Evolutionary conservation across 2,113 vertebrate species (phyloP).

Genomic region (Anolis sagrei): DNA sequence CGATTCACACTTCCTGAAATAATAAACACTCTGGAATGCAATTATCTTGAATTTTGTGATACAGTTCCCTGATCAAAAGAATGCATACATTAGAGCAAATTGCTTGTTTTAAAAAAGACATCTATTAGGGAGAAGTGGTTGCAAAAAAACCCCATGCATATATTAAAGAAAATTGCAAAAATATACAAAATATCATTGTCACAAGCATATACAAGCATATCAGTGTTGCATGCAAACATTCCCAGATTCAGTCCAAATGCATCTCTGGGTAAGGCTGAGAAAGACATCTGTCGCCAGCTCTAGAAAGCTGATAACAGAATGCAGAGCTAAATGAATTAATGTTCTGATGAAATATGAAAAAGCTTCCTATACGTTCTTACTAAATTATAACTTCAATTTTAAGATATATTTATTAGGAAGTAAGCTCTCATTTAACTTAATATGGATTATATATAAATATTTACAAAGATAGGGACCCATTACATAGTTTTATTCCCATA

Average conservation of each 20-base stretch:
- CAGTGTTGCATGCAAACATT: background rate
- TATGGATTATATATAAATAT: background rate
- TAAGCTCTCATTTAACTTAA: background rate
- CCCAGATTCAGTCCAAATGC: background rate
- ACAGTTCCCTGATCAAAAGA: background rate
- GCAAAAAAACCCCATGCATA: background rate
- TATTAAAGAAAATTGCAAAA: background rate
- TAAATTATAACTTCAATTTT: background rate
- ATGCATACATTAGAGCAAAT: background rate
- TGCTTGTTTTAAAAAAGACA: too few relatives aligned
- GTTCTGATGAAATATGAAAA: background rate
- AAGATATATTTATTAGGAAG: too few relatives aligned
- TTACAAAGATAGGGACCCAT: background rate
- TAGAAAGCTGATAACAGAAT: background rate
- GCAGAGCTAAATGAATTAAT: background rate
- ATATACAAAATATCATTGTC: background rate
- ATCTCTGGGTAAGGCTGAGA: background rate
- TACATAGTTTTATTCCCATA: background rate
- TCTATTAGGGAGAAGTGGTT: background rate
- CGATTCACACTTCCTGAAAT: background rate
- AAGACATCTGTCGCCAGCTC: background rate
- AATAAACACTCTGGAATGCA: background rate
- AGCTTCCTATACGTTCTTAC: background rate
- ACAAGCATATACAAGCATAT: background rate
- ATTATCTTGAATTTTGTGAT: background rate